Conservation (phyloP, 2,113 vertebrate genomes). For the Sinocyclocheilus anshuiensis region DNA sequence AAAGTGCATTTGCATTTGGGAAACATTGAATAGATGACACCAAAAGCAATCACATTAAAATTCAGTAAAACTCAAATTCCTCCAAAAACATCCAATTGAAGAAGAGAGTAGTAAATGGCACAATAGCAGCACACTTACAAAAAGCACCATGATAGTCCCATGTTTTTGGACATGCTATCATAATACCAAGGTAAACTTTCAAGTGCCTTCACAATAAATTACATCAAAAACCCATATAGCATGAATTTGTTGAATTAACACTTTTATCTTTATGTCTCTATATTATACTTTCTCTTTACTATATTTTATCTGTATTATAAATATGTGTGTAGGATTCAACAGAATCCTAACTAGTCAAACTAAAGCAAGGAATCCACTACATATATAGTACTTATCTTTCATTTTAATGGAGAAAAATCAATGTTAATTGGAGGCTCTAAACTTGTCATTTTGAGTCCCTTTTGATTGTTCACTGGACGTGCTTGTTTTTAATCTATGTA, state of each 20-base stretch:
- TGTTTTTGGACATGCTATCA: not conserved
- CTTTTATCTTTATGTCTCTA: not conserved
- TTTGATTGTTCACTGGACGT: not conserved
- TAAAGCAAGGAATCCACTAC: not conserved
- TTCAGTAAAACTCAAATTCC: not conserved
- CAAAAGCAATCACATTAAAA: not conserved
- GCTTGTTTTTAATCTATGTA: not conserved
- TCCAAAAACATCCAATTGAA: too few species aligned
- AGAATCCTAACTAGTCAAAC: not conserved
- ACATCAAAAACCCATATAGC: not conserved
- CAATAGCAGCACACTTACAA: not conserved
- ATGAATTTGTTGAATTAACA: not conserved
- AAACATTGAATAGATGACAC: not conserved
- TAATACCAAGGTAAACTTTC: not conserved
- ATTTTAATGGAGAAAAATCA: not conserved
- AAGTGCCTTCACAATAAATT: not conserved
- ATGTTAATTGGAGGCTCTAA: not conserved
- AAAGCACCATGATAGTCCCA: not conserved
- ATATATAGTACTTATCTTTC: not conserved
- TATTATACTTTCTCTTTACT: too few species aligned
- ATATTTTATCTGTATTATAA: not conserved
- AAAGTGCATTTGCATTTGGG: not conserved
- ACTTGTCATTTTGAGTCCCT: not conserved
- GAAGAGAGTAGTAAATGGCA: too few species aligned
- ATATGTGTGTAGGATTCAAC: not conserved